These are phyloP conservation scores for Enteromius fasciolatus DNA, from an alignment of 2,797 vertebrate species.

Conservation along the genomic window DNA sequence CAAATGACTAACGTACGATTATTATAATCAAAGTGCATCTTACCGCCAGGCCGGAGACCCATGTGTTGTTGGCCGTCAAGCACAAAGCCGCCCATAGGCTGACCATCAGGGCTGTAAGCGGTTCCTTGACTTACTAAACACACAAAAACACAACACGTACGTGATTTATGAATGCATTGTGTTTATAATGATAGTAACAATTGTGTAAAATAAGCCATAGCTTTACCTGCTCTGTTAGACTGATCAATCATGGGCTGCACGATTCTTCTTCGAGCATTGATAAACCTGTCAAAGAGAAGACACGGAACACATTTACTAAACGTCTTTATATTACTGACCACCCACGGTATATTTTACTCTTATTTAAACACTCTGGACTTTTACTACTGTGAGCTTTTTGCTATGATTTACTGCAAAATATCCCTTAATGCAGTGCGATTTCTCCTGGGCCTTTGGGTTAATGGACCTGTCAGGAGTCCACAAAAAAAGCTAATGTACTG, in stretches of 20 bases:
- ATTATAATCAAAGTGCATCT: slow-evolving; percentile 46
- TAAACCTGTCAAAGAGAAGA: slow-evolving; percentile 84
- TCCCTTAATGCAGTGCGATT: slow-evolving; percentile 31
- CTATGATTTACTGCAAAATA: slow-evolving; percentile 36
- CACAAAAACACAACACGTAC: slow-evolving; percentile 41
- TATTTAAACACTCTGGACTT: slow-evolving; percentile 37
- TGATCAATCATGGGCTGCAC: slow-evolving; percentile 99
- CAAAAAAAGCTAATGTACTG: slow-evolving; percentile 37
- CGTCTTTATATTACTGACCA: slow-evolving; percentile 20
- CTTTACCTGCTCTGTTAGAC: slow-evolving; percentile 96
- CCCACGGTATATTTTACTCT: slow-evolving; percentile 18
- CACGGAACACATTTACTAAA: slow-evolving; percentile 39
- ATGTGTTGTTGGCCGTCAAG: slow-evolving; percentile 97
- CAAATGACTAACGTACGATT: background rate
- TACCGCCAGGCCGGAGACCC: slow-evolving; percentile 94
- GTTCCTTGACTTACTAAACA: slow-evolving; percentile 93
- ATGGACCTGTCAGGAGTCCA: slow-evolving; percentile 40
- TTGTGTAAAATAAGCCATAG: background rate
- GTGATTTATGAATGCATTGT: background rate
- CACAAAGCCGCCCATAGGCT: slow-evolving; percentile 95
- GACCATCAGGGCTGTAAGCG: slow-evolving; percentile 94
- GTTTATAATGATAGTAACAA: background rate
- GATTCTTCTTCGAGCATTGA: slow-evolving; percentile 97
- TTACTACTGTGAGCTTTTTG: slow-evolving; percentile 35
- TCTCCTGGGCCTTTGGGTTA: slow-evolving; percentile 37